Percentiles rank a stretch among this genome's conserved stretches.
phyloP scores from a whole-genome alignment of 2,113 vertebrate species.

The Ceyx cyanopectus region DNA sequence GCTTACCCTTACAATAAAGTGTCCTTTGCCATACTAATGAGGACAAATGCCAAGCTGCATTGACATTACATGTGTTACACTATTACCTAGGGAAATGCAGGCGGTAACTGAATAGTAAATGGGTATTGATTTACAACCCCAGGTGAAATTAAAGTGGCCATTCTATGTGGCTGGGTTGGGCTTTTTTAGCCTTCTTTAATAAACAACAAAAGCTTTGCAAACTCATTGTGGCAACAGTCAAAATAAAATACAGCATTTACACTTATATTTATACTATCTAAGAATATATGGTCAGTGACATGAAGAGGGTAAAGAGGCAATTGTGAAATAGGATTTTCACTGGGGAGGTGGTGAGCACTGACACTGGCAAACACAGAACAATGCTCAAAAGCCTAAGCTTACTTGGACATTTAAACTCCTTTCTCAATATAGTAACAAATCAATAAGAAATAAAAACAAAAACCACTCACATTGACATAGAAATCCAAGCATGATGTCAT shows the following conservation, averaged over 20 bases:
- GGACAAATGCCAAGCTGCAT: constrained; percentile 73
- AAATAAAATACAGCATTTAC: background rate
- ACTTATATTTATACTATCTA: constrained; percentile 1
- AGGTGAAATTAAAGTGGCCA: constrained; percentile 72
- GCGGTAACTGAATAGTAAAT: constrained; percentile 72
- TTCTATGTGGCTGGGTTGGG: background rate
- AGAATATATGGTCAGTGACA: background rate
- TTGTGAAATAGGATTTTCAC: background rate
- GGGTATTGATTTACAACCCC: constrained; percentile 76
- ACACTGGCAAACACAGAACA: background rate
- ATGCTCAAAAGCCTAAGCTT: background rate
- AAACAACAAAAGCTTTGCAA: constrained; percentile 13
- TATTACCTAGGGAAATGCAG: constrained; percentile 72
- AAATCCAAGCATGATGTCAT: background rate
- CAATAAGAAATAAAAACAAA: background rate
- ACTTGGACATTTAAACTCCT: background rate
- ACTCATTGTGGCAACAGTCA: background rate
- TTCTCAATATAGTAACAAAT: background rate
- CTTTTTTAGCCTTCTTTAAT: background rate
- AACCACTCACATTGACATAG: background rate
- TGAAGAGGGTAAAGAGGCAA: background rate
- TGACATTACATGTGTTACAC: constrained; percentile 70
- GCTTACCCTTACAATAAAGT: constrained; percentile 65
- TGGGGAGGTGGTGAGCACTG: background rate
- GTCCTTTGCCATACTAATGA: constrained; percentile 75